These are phyloP conservation scores for Rhysida immarginata DNA, from an alignment of 1,140 invertebrate species.

Conservation along the genomic window DNA sequence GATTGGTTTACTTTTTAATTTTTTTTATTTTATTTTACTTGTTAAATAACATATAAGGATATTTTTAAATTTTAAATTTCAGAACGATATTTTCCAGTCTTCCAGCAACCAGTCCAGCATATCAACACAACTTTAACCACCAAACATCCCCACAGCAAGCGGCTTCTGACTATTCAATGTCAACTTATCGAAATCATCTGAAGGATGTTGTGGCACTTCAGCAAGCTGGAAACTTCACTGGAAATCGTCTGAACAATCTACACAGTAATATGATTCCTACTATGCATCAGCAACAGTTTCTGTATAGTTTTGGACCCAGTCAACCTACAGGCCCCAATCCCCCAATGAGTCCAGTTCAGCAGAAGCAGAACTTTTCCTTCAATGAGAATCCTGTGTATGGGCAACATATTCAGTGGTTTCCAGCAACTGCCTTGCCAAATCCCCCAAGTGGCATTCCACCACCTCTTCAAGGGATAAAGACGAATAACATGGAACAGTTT, in stretches of 20 bases:
- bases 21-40: background rate
- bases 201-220: background rate
- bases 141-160: background rate
- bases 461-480: background rate
- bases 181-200: background rate
- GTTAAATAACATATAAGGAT: background rate
- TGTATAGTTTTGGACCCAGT: background rate
- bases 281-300: background rate
- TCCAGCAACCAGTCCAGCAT: background rate
- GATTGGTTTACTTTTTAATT: background rate
- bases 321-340: background rate
- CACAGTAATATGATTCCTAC: background rate
- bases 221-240: background rate
- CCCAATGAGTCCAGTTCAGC: background rate
- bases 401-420: background rate
- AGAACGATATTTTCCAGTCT: constrained; percentile 1
- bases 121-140: background rate
- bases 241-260: background rate
- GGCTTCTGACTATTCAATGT: background rate
- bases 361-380: background rate
- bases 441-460: background rate
- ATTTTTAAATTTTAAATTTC: background rate
- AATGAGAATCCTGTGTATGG: background rate
- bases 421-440: background rate
- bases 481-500: background rate